A percentile compares a stretch with the other conserved stretches of the same genome.
phyloP scores from a whole-genome alignment of 2,113 vertebrate genomes.

The Hippocampus guttulatus region DNA sequence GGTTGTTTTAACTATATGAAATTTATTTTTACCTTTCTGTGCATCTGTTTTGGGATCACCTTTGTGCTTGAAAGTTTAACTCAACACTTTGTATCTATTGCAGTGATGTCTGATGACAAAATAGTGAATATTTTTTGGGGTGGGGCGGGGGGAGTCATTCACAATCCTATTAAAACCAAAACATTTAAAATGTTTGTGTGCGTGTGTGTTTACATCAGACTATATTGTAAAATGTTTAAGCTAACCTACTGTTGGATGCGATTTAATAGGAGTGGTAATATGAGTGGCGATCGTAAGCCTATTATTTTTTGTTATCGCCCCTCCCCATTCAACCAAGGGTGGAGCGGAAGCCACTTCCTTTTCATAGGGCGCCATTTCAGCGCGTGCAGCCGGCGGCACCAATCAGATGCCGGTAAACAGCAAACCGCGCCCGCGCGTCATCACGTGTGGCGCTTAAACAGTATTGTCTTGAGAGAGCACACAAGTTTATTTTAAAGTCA shows the following conservation, averaged over 20 bases:
- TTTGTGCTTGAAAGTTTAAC: constrained; percentile 46
- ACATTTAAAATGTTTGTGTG: constrained; percentile 41
- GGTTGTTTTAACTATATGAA: constrained; percentile 33
- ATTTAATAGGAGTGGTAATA: not conserved
- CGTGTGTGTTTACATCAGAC: constrained; percentile 1
- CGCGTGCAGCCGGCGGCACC: constrained; percentile 12
- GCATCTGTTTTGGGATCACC: constrained; percentile 37
- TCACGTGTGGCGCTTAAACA: constrained; percentile 32
- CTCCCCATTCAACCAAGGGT: too few relatives aligned
- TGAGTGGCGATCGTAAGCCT: too few relatives aligned
- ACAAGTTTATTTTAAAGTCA: not conserved
- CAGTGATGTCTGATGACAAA: constrained; percentile 29
- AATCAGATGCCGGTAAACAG: constrained; percentile 38
- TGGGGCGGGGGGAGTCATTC: constrained; percentile 11
- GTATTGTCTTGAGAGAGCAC: constrained; percentile 10
- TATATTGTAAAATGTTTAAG: not conserved
- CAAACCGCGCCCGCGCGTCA: constrained; percentile 57
- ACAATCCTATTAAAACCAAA: constrained; percentile 51
- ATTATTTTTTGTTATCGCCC: not conserved
- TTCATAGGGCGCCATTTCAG: constrained; percentile 33
- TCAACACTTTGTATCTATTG: constrained; percentile 39
- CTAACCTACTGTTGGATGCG: not conserved
- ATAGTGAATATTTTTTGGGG: constrained; percentile 30
- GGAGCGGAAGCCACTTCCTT: not conserved
- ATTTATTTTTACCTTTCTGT: constrained; percentile 30